Base-by-base conservation (phyloP, 1,140 invertebrate genomes). In the Aphaenogaster floridana region DNA sequence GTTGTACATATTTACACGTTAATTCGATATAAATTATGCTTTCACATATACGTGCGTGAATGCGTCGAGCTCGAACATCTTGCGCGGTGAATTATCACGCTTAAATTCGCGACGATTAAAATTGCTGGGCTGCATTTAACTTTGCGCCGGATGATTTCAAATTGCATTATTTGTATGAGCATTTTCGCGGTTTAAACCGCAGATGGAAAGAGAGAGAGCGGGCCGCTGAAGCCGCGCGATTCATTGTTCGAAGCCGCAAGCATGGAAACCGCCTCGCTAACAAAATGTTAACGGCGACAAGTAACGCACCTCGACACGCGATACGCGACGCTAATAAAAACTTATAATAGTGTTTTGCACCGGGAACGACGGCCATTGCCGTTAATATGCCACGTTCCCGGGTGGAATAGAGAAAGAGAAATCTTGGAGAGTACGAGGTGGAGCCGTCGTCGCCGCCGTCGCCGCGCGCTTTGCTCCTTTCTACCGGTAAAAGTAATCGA, bases 401-500 rank as follows among this genome's bases (percentile, higher is more conserved):
- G 39, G 1, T 39, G 28, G 7, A 36, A 54, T 45, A 54, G 9
- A 15, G 77, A 80, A 48, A 63, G 21, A 8, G 71, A 79, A 74
- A 87, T 79, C 89, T 90, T 90, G 89, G 59, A 42, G 86, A 57
- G 78, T 81, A 90, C 85, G 79, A 71, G 79, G 36, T 54, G 78
- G 88, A 87, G 89, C 3, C 39, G 50, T 3, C 79, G 50, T 81
- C 72, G 64, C 69, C 69, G 48, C 72, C 57, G 57, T 39, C 42
- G 39, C 13, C 80, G 69, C 89, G 72, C 85, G 88, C 68, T 90
- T 90, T 79, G 74, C 84, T 63, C 88, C 84, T 90, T 89, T 87
- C 79, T 89, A 72, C 88, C 76, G 85, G 88, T 90, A 90, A 90
- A 90, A 90, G 89, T 90, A 89, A 90, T 90, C 89, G 89, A 90